These are phyloP conservation scores for Salpingus planirostris DNA, from an alignment of 2,888 invertebrate genomes.

Conservation along the genomic window DNA sequence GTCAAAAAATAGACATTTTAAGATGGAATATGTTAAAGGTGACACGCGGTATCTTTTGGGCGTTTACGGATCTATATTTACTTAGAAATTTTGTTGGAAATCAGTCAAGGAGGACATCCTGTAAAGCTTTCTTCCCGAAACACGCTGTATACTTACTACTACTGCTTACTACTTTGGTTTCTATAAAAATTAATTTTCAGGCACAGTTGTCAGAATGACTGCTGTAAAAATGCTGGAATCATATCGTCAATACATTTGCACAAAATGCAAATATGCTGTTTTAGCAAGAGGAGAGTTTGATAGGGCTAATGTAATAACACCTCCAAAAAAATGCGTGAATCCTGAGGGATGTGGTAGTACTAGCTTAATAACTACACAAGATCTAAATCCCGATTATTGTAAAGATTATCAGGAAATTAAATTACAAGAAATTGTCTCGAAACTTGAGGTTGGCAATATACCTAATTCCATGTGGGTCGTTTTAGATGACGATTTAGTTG, in stretches of 20 bases:
- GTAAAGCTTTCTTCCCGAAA: conserved; percentile 62
- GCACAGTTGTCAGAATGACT: conserved; percentile 70
- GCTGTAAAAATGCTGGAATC: conserved; percentile 68
- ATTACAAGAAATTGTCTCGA: conserved; percentile 72
- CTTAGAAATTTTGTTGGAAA: no score
- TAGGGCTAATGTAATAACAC: conserved; percentile 34
- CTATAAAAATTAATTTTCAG: no score
- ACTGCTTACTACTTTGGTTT: conserved; percentile 63
- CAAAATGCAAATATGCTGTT: conserved; percentile 64
- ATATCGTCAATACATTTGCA: conserved; percentile 63
- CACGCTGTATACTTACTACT: conserved; percentile 63
- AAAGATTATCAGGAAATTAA: conserved; percentile 82
- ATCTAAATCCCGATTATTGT: conserved; percentile 54
- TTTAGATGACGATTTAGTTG: conserved; percentile 78
- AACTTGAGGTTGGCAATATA: conserved; percentile 60
- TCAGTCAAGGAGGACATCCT: no score
- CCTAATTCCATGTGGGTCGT: conserved; percentile 70
- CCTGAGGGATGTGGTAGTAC: conserved; percentile 49
- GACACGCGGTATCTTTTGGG: no score
- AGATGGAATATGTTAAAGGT: no score
- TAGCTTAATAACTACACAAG: conserved; percentile 46
- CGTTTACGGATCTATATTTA: no score
- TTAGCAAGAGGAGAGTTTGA: conserved; percentile 61
- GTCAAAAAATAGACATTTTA: no score
- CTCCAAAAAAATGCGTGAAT: conserved; percentile 49